Evolutionary conservation across 2,797 vertebrate species (phyloP).

Genomic region (Danio kyathit): DNA sequence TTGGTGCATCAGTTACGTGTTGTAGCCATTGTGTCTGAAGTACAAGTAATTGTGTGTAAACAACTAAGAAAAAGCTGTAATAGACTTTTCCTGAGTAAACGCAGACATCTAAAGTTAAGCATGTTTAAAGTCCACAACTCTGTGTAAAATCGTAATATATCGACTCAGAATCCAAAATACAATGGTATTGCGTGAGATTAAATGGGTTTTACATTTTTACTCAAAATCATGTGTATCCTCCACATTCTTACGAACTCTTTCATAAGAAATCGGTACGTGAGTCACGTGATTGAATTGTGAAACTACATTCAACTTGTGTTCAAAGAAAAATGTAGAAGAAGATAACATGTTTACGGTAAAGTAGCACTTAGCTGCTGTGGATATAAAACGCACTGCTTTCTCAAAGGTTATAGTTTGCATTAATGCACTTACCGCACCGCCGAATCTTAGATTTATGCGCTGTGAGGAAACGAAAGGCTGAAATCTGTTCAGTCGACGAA

Average conservation of each 20-base stretch:
- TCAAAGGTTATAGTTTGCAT: background rate
- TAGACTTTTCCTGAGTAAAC: background rate
- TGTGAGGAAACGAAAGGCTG: background rate
- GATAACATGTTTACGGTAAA: background rate
- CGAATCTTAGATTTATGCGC: background rate
- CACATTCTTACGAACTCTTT: background rate
- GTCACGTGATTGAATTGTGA: slow-evolving; percentile 25
- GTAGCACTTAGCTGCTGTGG: too few species aligned
- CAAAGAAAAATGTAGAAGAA: background rate
- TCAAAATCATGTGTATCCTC: background rate
- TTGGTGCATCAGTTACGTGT: too few species aligned
- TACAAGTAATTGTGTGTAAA: too few species aligned
- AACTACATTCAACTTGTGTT: background rate
- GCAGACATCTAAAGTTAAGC: background rate
- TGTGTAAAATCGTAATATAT: background rate
- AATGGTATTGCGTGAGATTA: background rate
- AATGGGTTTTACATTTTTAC: background rate
- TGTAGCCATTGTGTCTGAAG: too few species aligned
- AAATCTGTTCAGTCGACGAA: background rate
- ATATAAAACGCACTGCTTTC: background rate
- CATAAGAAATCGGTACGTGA: background rate
- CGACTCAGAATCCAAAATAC: background rate
- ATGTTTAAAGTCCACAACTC: background rate
- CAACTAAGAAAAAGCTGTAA: too few species aligned
- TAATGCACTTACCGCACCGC: background rate